Conservation (phyloP, 2,888 invertebrate genomes). For the Dryomyza anilis region DNA sequence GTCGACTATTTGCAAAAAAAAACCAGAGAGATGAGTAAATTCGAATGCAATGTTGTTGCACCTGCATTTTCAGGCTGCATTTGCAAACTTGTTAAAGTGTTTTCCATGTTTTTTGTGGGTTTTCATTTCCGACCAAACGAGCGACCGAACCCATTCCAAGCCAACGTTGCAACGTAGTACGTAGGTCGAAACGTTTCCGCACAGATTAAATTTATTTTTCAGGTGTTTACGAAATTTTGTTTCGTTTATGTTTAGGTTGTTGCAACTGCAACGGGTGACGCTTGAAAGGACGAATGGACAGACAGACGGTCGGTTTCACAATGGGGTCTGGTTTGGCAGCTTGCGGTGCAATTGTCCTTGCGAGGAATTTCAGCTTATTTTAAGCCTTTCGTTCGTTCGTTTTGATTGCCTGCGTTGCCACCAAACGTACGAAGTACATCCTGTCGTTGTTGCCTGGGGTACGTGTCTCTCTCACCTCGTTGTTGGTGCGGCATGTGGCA, state of each 20-base stretch:
- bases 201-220: slow-evolving; percentile 45
- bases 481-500: background rate
- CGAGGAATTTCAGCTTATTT: background rate
- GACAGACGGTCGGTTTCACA: background rate
- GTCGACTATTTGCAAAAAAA: too few species aligned
- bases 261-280: background rate
- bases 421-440: too few species aligned
- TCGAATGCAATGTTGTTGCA: background rate
- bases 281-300: background rate
- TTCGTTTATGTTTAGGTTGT: slow-evolving; percentile 24
- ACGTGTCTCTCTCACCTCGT: background rate
- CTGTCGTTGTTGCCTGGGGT: background rate
- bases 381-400: slow-evolving; percentile 3
- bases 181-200: slow-evolving; percentile 13
- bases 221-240: slow-evolving; percentile 41
- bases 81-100: background rate
- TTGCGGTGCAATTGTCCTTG: background rate
- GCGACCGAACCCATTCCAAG: background rate
- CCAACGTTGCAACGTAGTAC: slow-evolving; percentile 9
- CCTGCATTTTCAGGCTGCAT: background rate
- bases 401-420: slow-evolving; percentile 11
- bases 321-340: background rate
- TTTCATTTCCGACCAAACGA: background rate
- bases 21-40: background rate
- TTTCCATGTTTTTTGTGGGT: background rate